Evolutionary conservation across 2,888 invertebrate species (phyloP).

Genomic region (Beris chalybata): DNA sequence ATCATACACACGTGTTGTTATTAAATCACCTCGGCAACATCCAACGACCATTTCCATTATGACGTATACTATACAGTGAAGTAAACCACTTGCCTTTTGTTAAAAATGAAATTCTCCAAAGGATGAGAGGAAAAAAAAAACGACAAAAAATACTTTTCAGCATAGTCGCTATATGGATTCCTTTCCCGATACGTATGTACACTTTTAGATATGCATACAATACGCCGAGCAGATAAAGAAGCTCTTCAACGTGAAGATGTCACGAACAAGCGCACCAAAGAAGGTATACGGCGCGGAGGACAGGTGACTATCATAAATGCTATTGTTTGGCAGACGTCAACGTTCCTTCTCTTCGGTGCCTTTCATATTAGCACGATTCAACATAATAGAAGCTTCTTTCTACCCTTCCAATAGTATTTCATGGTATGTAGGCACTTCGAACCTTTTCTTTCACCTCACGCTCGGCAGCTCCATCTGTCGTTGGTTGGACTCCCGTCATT

Average conservation of each 20-base stretch:
- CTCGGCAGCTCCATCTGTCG: neutral
- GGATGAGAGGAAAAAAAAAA: neutral
- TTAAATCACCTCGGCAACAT: constrained; percentile 7
- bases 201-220: too few species aligned
- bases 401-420: too few species aligned
- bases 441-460: too few species aligned
- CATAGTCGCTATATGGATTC: too few species aligned
- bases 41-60: neutral
- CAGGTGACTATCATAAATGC: constrained; percentile 19
- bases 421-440: too few species aligned
- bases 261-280: constrained; percentile 12
- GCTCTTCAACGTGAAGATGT: constrained; percentile 14
- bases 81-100: constrained; percentile 19
- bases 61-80: neutral
- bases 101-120: neutral
- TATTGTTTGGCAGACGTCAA: constrained; percentile 25
- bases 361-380: neutral
- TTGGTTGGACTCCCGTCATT: too few species aligned
- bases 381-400: too few species aligned
- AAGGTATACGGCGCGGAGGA: neutral
- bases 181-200: too few species aligned
- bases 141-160: neutral
- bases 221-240: neutral
- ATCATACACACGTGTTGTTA: constrained; percentile 1
- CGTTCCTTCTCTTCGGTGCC: neutral